Conservation (phyloP, 2,888 invertebrate genomes). For the Scaeva pyrastri region DNA sequence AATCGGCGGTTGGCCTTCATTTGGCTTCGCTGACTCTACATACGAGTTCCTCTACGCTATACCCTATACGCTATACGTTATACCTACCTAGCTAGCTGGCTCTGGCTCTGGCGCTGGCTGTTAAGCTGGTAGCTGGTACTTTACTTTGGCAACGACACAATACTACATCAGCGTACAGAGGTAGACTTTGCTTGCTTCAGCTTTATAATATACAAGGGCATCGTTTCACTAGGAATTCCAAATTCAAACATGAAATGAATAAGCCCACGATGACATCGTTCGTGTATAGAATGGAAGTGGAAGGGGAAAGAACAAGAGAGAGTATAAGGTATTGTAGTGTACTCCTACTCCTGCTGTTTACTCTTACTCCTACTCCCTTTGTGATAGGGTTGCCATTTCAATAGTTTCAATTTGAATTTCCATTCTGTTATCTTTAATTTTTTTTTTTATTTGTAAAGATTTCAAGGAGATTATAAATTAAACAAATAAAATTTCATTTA, state of each 20-base stretch:
- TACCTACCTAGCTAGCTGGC: conserved; percentile 4
- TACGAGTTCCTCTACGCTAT: too few species aligned
- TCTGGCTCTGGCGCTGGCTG: neutral
- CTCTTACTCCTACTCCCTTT: conserved; percentile 8
- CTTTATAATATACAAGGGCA: conserved; percentile 65
- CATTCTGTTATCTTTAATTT: too few species aligned
- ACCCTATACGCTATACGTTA: neutral
- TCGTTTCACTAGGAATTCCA: conserved; percentile 73
- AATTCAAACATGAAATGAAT: conserved; percentile 52
- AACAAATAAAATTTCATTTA: too few species aligned
- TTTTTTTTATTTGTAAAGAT: too few species aligned
- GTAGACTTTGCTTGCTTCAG: conserved; percentile 39
- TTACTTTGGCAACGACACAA: neutral
- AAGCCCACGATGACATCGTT: conserved; percentile 38
- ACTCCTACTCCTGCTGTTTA: conserved; percentile 1
- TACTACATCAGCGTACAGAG: neutral
- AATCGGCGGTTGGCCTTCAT: conserved; percentile 76
- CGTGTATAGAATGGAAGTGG: neutral
- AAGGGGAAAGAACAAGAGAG: conserved; percentile 26
- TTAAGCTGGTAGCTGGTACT: too few species aligned
- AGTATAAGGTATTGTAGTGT: neutral
- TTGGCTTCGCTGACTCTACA: conserved; percentile 59
- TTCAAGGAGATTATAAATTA: too few species aligned
- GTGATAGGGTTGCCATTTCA: neutral
- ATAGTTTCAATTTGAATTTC: neutral